Conservation (phyloP, 1,140 invertebrate species). For the Sinella curviseta region DNA sequence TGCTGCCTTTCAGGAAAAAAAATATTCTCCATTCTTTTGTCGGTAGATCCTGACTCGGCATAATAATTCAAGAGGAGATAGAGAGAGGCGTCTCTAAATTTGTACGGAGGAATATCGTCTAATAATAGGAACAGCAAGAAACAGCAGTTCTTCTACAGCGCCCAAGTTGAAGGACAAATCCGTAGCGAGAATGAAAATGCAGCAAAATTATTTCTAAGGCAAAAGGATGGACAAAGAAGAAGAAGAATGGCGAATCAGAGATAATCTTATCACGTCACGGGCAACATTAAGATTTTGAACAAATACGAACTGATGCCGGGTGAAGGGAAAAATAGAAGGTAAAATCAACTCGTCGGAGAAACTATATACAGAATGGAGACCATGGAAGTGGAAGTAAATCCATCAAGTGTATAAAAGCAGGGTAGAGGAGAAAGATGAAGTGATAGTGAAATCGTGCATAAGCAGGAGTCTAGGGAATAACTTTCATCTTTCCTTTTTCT, state of each 20-base stretch:
- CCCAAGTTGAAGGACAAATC: constrained; percentile 14
- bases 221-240: neutral
- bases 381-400: neutral
- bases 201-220: neutral
- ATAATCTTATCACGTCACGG: constrained; percentile 2
- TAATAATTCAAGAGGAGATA: no score
- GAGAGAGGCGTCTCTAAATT: no score
- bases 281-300: constrained; percentile 7
- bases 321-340: neutral
- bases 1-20: no score
- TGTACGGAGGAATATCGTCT: no score
- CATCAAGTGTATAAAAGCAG: neutral
- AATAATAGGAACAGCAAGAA: neutral
- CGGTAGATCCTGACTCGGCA: no score
- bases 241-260: neutral
- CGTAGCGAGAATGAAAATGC: neutral
- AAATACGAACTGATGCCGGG: neutral
- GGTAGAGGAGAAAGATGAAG: constrained; percentile 9
- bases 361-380: neutral
- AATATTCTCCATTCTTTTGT: no score
- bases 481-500: neutral
- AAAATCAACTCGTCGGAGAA: neutral
- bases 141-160: neutral
- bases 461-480: constrained; percentile 23
- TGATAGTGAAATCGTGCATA: constrained; percentile 25